Conservation (phyloP, 2,113 vertebrate species). For the Dipodomys spectabilis region DNA sequence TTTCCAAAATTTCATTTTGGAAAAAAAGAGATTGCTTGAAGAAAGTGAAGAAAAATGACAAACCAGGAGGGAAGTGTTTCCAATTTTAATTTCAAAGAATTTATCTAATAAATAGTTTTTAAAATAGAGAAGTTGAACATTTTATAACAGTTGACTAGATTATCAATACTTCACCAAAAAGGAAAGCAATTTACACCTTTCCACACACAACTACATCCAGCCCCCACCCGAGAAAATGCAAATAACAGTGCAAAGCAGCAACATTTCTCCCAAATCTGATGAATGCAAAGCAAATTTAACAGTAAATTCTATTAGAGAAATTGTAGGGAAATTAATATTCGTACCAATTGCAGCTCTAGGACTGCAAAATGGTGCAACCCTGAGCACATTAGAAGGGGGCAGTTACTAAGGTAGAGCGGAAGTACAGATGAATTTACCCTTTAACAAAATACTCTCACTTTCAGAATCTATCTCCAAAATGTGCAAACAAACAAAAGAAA, state of each 20-base stretch:
- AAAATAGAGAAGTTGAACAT: neutral
- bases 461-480: neutral
- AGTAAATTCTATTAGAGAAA: neutral
- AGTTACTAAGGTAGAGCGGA: neutral
- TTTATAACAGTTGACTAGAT: neutral
- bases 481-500: neutral
- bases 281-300: neutral
- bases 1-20: neutral
- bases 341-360: neutral
- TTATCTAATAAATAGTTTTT: neutral
- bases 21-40: neutral
- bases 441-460: neutral
- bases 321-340: neutral
- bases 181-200: neutral
- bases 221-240: neutral
- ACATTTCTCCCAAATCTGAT: neutral
- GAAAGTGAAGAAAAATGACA: neutral
- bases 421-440: neutral
- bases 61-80: neutral
- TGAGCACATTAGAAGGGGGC: accelerated
- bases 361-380: neutral
- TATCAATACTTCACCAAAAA: neutral
- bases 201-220: neutral
- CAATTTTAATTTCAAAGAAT: neutral
- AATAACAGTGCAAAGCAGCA: neutral